Conservation (phyloP, 2,888 invertebrate genomes). For the Caenorhabditis parvicauda region DNA sequence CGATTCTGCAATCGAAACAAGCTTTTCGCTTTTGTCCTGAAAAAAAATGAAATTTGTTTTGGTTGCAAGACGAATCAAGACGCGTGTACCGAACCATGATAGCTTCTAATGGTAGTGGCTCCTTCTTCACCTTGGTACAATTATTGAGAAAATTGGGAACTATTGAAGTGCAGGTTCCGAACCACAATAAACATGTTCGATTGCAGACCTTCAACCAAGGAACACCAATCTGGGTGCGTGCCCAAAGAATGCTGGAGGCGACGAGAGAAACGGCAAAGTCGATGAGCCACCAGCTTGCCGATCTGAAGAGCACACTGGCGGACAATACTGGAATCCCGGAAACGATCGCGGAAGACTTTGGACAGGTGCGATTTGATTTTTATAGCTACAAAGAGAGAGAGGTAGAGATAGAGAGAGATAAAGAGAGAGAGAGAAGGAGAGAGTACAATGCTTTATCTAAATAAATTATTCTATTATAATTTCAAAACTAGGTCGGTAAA, state of each 20-base stretch:
- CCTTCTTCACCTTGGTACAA: too few relatives aligned
- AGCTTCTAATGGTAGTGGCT: too few relatives aligned
- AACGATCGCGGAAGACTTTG: conserved; percentile 17
- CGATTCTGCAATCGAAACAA: too few relatives aligned
- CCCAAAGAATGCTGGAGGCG: background rate
- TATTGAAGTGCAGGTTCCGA: background rate
- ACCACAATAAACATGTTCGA: background rate
- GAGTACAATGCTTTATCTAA: background rate
- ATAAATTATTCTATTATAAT: too few relatives aligned
- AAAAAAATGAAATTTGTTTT: too few relatives aligned
- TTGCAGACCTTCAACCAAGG: background rate
- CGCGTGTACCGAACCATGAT: too few relatives aligned
- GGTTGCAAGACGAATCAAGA: too few relatives aligned
- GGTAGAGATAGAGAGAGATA: background rate
- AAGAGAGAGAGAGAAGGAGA: background rate
- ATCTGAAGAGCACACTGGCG: background rate
- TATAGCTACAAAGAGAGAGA: background rate
- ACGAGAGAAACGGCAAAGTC: background rate
- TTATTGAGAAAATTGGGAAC: too few relatives aligned
- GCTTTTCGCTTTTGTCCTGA: too few relatives aligned
- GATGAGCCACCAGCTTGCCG: background rate
- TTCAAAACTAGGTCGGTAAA: too few relatives aligned
- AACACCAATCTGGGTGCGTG: too few relatives aligned
- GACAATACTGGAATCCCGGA: conserved; percentile 7
- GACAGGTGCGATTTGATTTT: conserved; percentile 6